phyloP scores from a whole-genome alignment of 2,888 invertebrate genomes.

The Eupithecia subfuscata region DNA sequence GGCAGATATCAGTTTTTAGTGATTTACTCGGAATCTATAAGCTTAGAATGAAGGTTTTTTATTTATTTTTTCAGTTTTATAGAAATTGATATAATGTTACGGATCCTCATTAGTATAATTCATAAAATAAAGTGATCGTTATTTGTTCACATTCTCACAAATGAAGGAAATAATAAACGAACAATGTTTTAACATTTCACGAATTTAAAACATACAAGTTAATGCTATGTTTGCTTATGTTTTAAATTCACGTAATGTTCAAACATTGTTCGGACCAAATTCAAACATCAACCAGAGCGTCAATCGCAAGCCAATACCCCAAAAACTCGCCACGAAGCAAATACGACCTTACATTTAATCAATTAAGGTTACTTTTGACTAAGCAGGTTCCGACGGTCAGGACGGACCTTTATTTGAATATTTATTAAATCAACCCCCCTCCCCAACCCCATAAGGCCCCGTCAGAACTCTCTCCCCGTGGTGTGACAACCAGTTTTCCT shows the following conservation, averaged over 20 bases:
- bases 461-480: slow-evolving; percentile 48
- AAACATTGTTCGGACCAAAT: slow-evolving; percentile 12
- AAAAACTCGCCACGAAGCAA: slow-evolving; percentile 31
- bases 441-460: slow-evolving; percentile 42
- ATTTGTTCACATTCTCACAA: background rate
- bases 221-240: background rate
- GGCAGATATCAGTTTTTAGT: too few species aligned
- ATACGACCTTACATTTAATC: slow-evolving; percentile 34
- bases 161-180: background rate
- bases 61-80: too few species aligned
- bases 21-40: too few species aligned
- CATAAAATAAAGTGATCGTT: background rate
- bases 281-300: slow-evolving; percentile 23
- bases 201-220: background rate
- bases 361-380: slow-evolving; percentile 37
- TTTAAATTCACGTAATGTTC: background rate
- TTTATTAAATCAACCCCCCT: slow-evolving; percentile 70
- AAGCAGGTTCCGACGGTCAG: slow-evolving; percentile 42
- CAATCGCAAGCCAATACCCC: slow-evolving; percentile 30
- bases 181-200: background rate
- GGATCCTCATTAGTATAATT: background rate
- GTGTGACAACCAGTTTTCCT: slow-evolving; percentile 62
- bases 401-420: slow-evolving; percentile 72
- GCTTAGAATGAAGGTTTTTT: too few species aligned
- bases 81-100: too few species aligned